Evolutionary conservation across 2,797 vertebrate genomes (phyloP), one percentile per base, ranked within the genome.

Genomic region (Rhynchotus rufescens): DNA sequence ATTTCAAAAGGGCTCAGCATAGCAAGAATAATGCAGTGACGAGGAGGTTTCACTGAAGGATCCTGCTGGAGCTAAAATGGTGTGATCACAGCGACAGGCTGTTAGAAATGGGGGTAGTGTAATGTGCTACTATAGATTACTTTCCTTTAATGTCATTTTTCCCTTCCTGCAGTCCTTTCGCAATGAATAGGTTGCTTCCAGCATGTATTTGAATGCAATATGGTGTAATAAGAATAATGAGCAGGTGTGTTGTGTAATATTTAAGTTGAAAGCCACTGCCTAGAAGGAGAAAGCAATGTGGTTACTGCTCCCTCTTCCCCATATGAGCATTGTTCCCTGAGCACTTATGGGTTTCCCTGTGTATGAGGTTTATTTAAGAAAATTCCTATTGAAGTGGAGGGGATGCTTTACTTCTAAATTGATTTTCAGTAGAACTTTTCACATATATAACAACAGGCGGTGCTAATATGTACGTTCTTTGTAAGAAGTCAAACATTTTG

Each of bases 171-270:
- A 85, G 40, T 83, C 40, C 80, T 79, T 86, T 71, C 74, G 49
- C 10, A 4, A 1, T 68, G 80, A 89, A 54, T 84, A 42, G 77
- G 84, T 64, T 76, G 61, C 77, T 80, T 93, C 72, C 65, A 86
- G 84, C 40, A 13, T 84, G 42, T 61, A 66, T 89, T 89, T 90
- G 59, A 94, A 88, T 78, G 72, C 2, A 12, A 64, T 89, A 64
- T 66, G 87, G 28, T 89, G 61, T 88, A 86, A 76, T 77, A 71
- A 79, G 71, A 89, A 79, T 93, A 95, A 92, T 90, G 90, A 89
- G 60, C 32, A 86, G 88, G 86, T 93, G 74, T 57, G 47, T 32
- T 88, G 77, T 90, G 21, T 82, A 77, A 62, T 88, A 86, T 82
- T 52, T 65, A 89, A 86, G 71, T 79, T 45, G 65, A 87, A 89